Evolutionary conservation across 2,888 invertebrate genomes (phyloP), one percentile per base, ranked within the genome.

Genomic region (Hirudinaria manillensis): DNA sequence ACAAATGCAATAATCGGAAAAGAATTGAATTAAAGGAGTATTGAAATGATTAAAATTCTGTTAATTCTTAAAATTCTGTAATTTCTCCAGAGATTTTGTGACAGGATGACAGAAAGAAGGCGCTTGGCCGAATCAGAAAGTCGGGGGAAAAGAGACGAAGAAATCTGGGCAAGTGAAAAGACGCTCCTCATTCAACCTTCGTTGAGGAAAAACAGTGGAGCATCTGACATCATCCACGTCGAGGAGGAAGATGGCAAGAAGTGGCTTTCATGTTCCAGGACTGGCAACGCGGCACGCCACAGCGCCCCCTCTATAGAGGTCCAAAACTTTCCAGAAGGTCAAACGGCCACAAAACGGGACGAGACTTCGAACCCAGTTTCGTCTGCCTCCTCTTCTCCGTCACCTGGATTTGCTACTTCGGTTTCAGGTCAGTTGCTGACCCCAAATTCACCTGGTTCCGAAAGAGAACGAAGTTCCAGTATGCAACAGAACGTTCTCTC

Each of bases 391-490:
- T 34, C 24, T 27, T 34, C 32, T n/a, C 29, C 68, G 7, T 36
- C 68, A 10, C 34, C 68, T 16, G 36, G 68, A 4, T 34, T 36
- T 34, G n/a, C 32, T 13, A 29, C 68, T n/a, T 34, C 32, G 32
- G n/a, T 34, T 1, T 68, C 68, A n/a, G 32, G 34, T 29, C 68
- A 68, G 7, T 32, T 68, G 34, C 68, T 68, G 34, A 34, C 32
- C n/a, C 68, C 68, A 1, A 68, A 68, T 21, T 36, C 32, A 34
- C 36, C 68, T n/a, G 68, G 68, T 29, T 34, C 68, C 16, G 68
- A 68, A 10, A 68, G 68, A 32, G 68, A 68, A 68, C 29, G 68
- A 68, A 68, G 68, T 24, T 68, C 68, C 34, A 68, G 68, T 24
- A n/a, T 36, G 29, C 68, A 68, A n/a, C 61, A 61, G 2, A 61